Percentiles rank a stretch among this genome's conserved stretches.
Evolutionary conservation across 2,888 invertebrate species (phyloP).

Genomic region (Autographa gamma): DNA sequence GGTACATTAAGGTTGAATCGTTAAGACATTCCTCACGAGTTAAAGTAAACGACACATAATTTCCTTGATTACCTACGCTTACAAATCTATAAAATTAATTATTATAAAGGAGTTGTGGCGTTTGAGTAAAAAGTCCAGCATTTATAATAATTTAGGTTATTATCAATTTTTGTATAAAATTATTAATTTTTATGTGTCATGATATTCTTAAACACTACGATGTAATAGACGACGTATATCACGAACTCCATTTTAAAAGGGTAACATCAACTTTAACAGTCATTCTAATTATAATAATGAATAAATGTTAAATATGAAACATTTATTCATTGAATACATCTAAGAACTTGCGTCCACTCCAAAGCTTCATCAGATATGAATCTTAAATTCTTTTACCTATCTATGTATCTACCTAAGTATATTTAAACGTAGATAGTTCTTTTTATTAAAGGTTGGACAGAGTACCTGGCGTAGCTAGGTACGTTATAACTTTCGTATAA

Average conservation of each 20-base stretch:
- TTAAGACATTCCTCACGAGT: constrained; percentile 43
- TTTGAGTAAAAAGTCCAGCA: constrained; percentile 85
- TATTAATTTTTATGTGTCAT: constrained; percentile 64
- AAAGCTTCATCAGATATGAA: constrained; percentile 44
- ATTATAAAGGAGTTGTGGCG: constrained; percentile 73
- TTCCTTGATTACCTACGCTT: constrained; percentile 56
- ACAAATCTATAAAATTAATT: constrained; percentile 65
- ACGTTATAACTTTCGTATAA: constrained; percentile 38
- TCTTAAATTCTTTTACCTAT: constrained; percentile 46
- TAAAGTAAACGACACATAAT: constrained; percentile 54
- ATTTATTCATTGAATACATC: constrained; percentile 22
- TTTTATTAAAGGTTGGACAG: constrained; percentile 52
- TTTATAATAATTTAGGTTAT: constrained; percentile 68
- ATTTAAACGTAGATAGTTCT: constrained; percentile 30
- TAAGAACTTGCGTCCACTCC: constrained; percentile 27
- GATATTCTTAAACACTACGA: constrained; percentile 59
- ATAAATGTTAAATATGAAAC: constrained; percentile 34
- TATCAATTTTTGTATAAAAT: constrained; percentile 74
- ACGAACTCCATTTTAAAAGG: constrained; percentile 49
- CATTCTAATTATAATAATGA: constrained; percentile 50
- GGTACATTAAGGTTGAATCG: constrained; percentile 47
- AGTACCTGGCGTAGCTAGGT: constrained; percentile 35
- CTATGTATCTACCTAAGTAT: constrained; percentile 42
- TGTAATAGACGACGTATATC: constrained; percentile 57
- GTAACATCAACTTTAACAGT: constrained; percentile 53